Evolutionary conservation across 2,888 invertebrate species (phyloP).

Genomic region (Neoitamus cyanurus): DNA sequence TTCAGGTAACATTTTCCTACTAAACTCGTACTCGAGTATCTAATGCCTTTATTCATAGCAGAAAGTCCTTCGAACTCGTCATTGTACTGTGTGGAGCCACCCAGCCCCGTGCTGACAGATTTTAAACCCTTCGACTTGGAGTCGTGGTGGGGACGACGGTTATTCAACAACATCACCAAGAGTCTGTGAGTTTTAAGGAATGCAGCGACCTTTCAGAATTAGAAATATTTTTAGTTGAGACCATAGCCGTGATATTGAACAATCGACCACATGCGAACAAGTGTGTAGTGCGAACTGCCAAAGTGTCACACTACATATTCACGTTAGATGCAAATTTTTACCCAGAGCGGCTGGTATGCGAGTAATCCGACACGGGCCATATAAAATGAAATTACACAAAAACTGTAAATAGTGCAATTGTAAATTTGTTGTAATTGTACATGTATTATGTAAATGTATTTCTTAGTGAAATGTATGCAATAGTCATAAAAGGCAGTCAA

Average conservation of each 20-base stretch:
- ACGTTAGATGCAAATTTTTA: background rate
- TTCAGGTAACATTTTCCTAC: slow-evolving; percentile 27
- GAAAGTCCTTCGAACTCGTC: slow-evolving; percentile 61
- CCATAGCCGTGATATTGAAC: background rate
- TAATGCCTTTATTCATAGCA: background rate
- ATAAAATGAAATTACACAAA: background rate
- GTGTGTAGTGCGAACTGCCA: background rate
- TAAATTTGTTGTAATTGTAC: slow-evolving; percentile 7
- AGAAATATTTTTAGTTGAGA: slow-evolving; percentile 7
- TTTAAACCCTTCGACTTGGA: slow-evolving; percentile 92
- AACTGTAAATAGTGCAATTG: slow-evolving; percentile 16
- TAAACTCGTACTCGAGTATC: background rate
- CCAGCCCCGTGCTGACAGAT: slow-evolving; percentile 77
- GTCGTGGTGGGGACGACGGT: slow-evolving; percentile 89
- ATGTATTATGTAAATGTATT: slow-evolving; percentile 23
- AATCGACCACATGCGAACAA: slow-evolving; percentile 2
- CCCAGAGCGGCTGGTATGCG: background rate
- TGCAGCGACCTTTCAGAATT: background rate
- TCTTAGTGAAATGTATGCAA: slow-evolving; percentile 19
- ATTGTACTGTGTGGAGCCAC: slow-evolving; percentile 80
- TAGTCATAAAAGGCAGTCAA: background rate
- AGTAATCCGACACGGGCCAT: background rate
- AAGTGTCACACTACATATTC: background rate
- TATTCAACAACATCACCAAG: slow-evolving; percentile 87
- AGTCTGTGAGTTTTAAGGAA: slow-evolving; percentile 70